Evolutionary conservation across 2,113 vertebrate species (phyloP).

Genomic region (Anarhynchus alexandrinus): DNA sequence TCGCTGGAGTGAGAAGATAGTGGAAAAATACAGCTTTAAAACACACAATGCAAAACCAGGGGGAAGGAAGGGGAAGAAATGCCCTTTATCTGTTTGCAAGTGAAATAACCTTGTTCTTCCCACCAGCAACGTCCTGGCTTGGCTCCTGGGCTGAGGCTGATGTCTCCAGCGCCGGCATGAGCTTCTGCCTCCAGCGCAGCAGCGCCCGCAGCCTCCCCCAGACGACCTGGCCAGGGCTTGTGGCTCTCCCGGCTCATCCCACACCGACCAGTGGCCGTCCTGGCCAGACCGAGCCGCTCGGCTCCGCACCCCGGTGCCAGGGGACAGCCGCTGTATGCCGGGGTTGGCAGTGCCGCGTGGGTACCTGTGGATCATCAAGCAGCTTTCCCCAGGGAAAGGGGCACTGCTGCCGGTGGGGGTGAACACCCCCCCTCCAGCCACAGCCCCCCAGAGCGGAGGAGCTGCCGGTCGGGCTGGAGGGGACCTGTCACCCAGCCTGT

Average conservation of each 20-base stretch:
- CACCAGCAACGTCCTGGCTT: not conserved
- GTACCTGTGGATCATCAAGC: too few species aligned
- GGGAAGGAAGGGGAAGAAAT: not conserved
- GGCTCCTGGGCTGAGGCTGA: not conserved
- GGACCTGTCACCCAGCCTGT: not conserved
- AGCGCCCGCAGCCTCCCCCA: not conserved
- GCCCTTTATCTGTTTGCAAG: not conserved
- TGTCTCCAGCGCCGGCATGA: fast-evolving
- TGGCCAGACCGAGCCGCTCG: fast-evolving
- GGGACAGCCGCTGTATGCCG: not conserved
- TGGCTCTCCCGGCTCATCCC: not conserved
- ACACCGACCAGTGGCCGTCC: not conserved
- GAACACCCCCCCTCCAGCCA: not conserved
- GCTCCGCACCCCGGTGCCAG: fast-evolving
- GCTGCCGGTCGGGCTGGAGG: fast-evolving
- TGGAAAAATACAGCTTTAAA: not conserved
- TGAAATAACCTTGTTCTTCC: not conserved
- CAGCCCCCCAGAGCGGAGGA: fast-evolving
- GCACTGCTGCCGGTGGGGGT: not conserved
- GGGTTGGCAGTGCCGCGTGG: not conserved
- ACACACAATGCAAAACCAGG: not conserved
- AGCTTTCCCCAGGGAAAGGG: not conserved
- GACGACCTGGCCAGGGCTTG: too few species aligned
- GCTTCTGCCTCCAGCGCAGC: not conserved
- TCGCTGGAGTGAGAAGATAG: not conserved